phyloP scores from a whole-genome alignment of 1,140 invertebrate species.

The Bombyx mori region DNA sequence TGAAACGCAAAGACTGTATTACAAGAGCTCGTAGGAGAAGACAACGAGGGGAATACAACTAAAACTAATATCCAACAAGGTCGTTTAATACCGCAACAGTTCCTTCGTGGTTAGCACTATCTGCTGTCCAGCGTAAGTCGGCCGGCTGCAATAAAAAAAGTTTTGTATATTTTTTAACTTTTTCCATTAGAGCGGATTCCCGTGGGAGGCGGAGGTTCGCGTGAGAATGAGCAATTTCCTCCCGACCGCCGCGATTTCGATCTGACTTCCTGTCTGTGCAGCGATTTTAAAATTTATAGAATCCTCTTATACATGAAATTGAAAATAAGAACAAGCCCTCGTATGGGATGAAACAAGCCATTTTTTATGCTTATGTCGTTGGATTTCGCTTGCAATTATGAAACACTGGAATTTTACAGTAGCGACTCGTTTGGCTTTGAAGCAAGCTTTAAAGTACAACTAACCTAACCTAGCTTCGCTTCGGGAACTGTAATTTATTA shows the following conservation, averaged over 20 bases:
- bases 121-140: slow-evolving; percentile 13
- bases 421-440: too few relatives aligned
- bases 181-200: slow-evolving; percentile 60
- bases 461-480: too few relatives aligned
- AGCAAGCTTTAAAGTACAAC: too few relatives aligned
- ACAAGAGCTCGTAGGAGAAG: background rate
- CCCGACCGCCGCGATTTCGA: slow-evolving; percentile 59
- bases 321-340: slow-evolving; percentile 45
- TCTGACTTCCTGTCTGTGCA: slow-evolving; percentile 62
- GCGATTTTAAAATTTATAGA: slow-evolving; percentile 67
- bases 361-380: slow-evolving; percentile 8
- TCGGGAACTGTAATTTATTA: too few relatives aligned
- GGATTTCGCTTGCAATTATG: slow-evolving; percentile 3
- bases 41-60: background rate
- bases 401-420: too few relatives aligned
- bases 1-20: too few relatives aligned
- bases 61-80: background rate
- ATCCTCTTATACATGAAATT: slow-evolving; percentile 52
- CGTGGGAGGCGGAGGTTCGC: slow-evolving; percentile 44
- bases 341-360: slow-evolving; percentile 19
- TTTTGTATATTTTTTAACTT: slow-evolving; percentile 65
- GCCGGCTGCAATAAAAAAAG: slow-evolving; percentile 42
- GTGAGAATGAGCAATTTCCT: slow-evolving; percentile 69
- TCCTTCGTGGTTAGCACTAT: slow-evolving; percentile 8
- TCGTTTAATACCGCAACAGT: background rate